These are phyloP conservation scores for Emys orbicularis DNA, from an alignment of 2,797 vertebrate genomes.

Conservation along the genomic window DNA sequence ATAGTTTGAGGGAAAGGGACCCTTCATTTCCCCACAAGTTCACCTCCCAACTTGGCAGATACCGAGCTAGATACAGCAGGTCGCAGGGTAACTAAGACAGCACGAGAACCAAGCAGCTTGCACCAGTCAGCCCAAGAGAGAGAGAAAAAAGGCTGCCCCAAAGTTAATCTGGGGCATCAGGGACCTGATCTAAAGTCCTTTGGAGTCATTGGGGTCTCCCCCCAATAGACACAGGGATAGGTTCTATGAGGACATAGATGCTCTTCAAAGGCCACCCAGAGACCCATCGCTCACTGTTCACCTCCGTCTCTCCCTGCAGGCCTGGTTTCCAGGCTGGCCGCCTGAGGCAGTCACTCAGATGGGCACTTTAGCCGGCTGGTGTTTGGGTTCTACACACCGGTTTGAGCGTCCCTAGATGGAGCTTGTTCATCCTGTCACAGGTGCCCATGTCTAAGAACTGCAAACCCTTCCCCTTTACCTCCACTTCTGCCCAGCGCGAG, in stretches of 20 bases:
- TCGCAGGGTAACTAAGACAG: too few relatives aligned
- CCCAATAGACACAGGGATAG: background rate
- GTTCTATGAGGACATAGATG: background rate
- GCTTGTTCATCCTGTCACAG: background rate
- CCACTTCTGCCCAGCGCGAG: background rate
- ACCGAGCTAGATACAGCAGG: background rate
- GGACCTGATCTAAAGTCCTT: background rate
- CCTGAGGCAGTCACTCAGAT: background rate
- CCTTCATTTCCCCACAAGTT: background rate
- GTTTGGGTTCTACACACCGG: background rate
- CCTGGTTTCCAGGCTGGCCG: background rate
- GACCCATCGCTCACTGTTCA: background rate
- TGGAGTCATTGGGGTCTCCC: background rate
- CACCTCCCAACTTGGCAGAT: background rate
- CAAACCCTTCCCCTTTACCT: background rate
- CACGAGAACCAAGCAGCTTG: too few relatives aligned
- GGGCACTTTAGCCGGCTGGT: background rate
- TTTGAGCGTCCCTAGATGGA: background rate
- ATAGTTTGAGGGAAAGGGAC: background rate
- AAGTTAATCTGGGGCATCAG: background rate
- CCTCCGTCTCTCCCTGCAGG: background rate
- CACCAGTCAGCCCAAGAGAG: background rate
- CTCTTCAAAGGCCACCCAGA: background rate
- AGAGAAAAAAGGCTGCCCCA: background rate
- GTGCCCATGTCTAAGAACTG: background rate